phyloP scores from a whole-genome alignment of 2,888 invertebrate species.

The Thalpophila matura region DNA sequence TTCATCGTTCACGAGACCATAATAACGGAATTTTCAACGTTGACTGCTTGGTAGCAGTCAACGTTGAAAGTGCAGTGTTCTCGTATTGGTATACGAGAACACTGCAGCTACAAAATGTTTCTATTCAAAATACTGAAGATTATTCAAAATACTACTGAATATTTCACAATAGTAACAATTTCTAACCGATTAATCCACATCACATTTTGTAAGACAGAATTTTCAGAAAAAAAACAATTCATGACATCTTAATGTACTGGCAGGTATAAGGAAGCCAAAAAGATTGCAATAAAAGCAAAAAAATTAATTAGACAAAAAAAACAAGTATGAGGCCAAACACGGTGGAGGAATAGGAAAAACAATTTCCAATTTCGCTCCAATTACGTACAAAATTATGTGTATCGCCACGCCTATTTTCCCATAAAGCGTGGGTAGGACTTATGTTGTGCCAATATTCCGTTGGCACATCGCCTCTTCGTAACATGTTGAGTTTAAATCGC shows the following conservation, averaged over 20 bases:
- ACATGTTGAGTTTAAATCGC: slow-evolving; percentile 54
- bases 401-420: slow-evolving; percentile 33
- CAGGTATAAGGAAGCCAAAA: no score
- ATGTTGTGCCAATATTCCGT: slow-evolving; percentile 53
- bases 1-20: slow-evolving; percentile 43
- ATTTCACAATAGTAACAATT: neutral
- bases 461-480: slow-evolving; percentile 53
- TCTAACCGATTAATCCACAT: no score
- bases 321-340: neutral
- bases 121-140: neutral
- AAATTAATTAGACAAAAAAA: slow-evolving; percentile 19
- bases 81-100: no score
- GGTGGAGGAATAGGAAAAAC: slow-evolving; percentile 17
- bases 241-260: no score
- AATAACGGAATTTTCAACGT: slow-evolving; percentile 48
- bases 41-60: no score
- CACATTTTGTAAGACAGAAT: no score
- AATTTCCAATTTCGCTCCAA: slow-evolving; percentile 40
- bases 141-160: neutral
- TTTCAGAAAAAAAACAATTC: no score
- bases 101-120: neutral
- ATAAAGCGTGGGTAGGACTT: slow-evolving; percentile 40
- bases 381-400: slow-evolving; percentile 41
- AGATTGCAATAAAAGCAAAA: slow-evolving; percentile 21
- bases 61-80: no score